phyloP scores from a whole-genome alignment of 2,888 invertebrate species.

The Eristalis arbustorum region DNA sequence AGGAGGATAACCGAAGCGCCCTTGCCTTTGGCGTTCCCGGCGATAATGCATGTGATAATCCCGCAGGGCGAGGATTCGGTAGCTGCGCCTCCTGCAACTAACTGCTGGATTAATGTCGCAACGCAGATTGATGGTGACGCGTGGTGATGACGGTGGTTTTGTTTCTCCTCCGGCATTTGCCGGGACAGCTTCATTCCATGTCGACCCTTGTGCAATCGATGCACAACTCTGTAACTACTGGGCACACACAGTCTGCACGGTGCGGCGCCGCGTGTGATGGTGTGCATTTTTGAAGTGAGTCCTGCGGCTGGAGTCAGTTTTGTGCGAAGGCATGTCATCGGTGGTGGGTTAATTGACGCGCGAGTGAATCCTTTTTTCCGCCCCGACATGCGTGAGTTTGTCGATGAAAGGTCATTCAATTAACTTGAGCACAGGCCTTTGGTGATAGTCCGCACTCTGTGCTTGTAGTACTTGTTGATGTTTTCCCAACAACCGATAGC shows the following conservation, averaged over 20 bases:
- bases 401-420: constrained; percentile 50
- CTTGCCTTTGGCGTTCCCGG: constrained; percentile 18
- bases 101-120: constrained; percentile 53
- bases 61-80: constrained; percentile 26
- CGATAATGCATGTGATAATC: constrained; percentile 48
- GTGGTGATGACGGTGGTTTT: constrained; percentile 18
- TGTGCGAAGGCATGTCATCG: constrained; percentile 14
- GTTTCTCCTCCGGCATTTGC: neutral
- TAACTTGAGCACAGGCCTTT: constrained; percentile 9
- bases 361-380: constrained; percentile 4
- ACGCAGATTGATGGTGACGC: constrained; percentile 40
- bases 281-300: constrained; percentile 12
- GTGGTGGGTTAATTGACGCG: constrained; percentile 45
- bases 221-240: neutral
- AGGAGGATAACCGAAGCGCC: neutral
- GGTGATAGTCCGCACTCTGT: constrained; percentile 2
- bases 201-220: constrained; percentile 5
- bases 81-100: constrained; percentile 41
- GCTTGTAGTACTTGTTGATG: constrained; percentile 49
- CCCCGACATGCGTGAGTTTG: neutral
- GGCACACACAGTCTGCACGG: neutral
- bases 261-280: neutral
- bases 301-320: constrained; percentile 26
- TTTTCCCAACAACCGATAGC: constrained; percentile 13
- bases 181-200: constrained; percentile 16